Evolutionary conservation across 2,797 vertebrate species (phyloP), one percentile per base, ranked within the genome.

Genomic region (Ambastaia sidthimunki): DNA sequence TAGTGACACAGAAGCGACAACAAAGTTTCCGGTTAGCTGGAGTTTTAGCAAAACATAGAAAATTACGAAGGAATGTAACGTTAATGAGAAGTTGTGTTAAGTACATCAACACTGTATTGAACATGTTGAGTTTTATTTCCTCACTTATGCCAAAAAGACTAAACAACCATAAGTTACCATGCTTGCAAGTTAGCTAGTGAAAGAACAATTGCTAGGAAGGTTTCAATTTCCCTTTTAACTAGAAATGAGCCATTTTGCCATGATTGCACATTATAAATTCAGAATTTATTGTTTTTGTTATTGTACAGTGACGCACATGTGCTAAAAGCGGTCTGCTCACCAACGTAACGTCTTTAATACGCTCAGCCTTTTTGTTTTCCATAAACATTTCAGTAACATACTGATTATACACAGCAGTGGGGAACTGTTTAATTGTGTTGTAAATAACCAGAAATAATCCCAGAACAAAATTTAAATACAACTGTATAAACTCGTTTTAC

Each of bases 1-100:
- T 86, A 78, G 85, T 25, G 80, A 86, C 85, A 50, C 63, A 25
- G 0, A 9, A 76, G n/a, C 13, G 62, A 60, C 70, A 84, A 85
- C 80, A 76, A 44, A 21, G 21, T 11, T 44, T 55, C 12, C 28
- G 41, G 18, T 37, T 65, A 72, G 12, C 65, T n/a, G 3, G 41
- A 55, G 5, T 67, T 66, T 52, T 23, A 65, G 1, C 4, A 44
- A 28, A 57, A 57, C 55, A 18, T 37, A 37, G 34, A 5, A 37
- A 37, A 37, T 7, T 37, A 6, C 9, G 34, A 1, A 37, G 34
- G 34, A 37, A 37, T 7, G 41, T 44, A 44, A 44, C 41, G 2
- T 44, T 44, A 15, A 41, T 25, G 7, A 55, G 1, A 47, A 48
- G 4, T 18, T 23, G 5, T 16, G 2, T 19, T 19, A 60, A 47